phyloP scores from a whole-genome alignment of 2,888 invertebrate genomes.

The Eumacrocentrus americanus region DNA sequence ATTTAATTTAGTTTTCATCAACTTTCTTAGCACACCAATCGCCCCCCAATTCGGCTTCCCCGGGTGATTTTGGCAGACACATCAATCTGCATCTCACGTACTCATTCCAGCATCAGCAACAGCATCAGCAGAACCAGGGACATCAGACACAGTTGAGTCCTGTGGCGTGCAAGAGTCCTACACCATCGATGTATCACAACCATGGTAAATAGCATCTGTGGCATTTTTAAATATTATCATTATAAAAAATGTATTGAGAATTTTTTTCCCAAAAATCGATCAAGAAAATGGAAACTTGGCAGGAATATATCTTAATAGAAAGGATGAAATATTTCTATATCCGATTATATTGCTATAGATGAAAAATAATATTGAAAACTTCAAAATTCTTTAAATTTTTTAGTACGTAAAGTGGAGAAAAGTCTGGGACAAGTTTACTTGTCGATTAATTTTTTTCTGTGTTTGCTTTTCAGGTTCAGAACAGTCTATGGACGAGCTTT shows the following conservation, averaged over 20 bases:
- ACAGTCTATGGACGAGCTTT: slow-evolving; percentile 79
- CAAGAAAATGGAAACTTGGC: too few relatives aligned
- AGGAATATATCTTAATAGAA: too few relatives aligned
- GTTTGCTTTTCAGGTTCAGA: slow-evolving; percentile 70
- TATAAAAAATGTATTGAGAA: not conserved
- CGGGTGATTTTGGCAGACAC: slow-evolving; percentile 73
- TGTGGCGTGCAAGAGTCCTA: slow-evolving; percentile 57
- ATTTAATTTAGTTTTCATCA: not conserved
- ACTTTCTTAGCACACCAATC: slow-evolving; percentile 50
- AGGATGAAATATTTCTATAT: too few relatives aligned
- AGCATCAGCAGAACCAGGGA: slow-evolving; percentile 50
- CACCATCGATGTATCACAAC: slow-evolving; percentile 59
- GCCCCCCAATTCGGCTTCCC: slow-evolving; percentile 48
- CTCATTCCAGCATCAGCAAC: slow-evolving; percentile 83
- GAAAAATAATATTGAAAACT: too few relatives aligned
- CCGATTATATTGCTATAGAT: too few relatives aligned
- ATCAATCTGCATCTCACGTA: slow-evolving; percentile 89
- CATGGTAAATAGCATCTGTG: too few relatives aligned
- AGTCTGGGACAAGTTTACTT: too few relatives aligned
- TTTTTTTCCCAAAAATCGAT: too few relatives aligned
- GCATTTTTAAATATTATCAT: too few relatives aligned
- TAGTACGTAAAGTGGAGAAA: too few relatives aligned
- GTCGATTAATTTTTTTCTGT: too few relatives aligned
- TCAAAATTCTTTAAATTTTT: too few relatives aligned
- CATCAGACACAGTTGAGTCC: slow-evolving; percentile 51